These are phyloP conservation scores for Psittacula cyanocephala DNA, from an alignment of 2,113 vertebrate species.

Conservation along the genomic window DNA sequence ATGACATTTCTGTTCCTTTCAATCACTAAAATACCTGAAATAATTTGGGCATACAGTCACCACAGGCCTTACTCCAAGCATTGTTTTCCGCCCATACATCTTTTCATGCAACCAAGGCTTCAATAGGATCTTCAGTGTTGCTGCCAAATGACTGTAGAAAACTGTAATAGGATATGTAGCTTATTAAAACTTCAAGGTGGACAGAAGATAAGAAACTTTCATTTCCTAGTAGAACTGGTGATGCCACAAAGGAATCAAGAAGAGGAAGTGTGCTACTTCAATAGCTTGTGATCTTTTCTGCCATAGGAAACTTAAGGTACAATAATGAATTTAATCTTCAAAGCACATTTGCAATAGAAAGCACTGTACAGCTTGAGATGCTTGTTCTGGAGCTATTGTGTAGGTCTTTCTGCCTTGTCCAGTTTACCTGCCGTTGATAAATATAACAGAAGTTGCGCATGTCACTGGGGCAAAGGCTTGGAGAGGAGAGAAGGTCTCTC, in stretches of 20 bases:
- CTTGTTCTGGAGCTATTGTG: neutral
- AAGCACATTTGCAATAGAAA: neutral
- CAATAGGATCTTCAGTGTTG: neutral
- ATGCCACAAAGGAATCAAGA: neutral
- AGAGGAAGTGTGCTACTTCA: neutral
- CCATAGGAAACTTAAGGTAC: neutral
- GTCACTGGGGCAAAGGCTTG: neutral
- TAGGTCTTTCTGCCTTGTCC: neutral
- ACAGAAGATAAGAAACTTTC: neutral
- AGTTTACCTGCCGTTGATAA: neutral
- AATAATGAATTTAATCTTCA: neutral
- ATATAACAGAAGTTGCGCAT: neutral
- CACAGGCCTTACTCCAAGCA: neutral
- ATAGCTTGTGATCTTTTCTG: neutral
- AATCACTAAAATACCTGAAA: neutral
- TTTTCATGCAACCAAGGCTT: neutral
- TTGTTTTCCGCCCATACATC: neutral
- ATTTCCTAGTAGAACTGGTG: neutral
- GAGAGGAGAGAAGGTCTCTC: neutral
- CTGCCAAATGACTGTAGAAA: neutral
- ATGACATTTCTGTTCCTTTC: neutral
- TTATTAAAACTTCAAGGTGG: neutral
- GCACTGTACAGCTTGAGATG: neutral
- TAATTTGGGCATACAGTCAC: neutral
- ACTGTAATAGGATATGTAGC: neutral